Base-by-base conservation (phyloP, 92 coral and sea anemone genomes). In the Blastomussa wellsi region DNA sequence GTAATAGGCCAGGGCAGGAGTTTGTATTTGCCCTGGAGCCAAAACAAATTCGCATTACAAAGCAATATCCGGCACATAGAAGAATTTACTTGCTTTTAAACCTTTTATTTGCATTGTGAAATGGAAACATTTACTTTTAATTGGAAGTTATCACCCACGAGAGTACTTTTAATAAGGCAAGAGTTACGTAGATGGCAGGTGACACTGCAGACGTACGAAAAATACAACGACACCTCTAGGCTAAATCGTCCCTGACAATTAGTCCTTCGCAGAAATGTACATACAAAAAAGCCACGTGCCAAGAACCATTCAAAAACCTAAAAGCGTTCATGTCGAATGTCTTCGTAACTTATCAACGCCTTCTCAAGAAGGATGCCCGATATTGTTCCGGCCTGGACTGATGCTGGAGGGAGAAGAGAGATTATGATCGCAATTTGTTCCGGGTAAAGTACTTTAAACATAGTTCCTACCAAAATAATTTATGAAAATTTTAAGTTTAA, bases 61-160 rank as follows among this genome's bases (percentile, higher is more conserved):
- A 74, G 32, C 51, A 83, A 83, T 83, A 83, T 83, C 87, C 87
- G 87, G 80, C 80, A 74, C 24, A 31, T 60, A 39, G 87, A 72
- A 52, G 68, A 85, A 85, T 53, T 85, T 85, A 85, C 88, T 85
- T 78, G 78, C 82, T 77, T 67, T 75, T 60, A 85, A 85, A 51
- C 77, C 88, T 85, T 79, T 78, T 85, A 78, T 77, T 85, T 85
- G 83, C 83, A 64, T 55, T 85, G 55, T 77, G 83, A 42, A 85
- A 78, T 55, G 57, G 82, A 78, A 85, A 78, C 82, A 85, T 85
- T 85, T 85, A 37, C 77, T 67, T 85, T 85, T 85, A 85, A 85
- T 85, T 85, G 88, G 88, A 57, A 48, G 35, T 77, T 76, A 53
- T 78, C 82, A 77, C 57, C 29, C 35, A 32, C n/a, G 64, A 49